Evolutionary conservation across 1,140 invertebrate genomes (phyloP).

Genomic region (Drosophila lini): DNA sequence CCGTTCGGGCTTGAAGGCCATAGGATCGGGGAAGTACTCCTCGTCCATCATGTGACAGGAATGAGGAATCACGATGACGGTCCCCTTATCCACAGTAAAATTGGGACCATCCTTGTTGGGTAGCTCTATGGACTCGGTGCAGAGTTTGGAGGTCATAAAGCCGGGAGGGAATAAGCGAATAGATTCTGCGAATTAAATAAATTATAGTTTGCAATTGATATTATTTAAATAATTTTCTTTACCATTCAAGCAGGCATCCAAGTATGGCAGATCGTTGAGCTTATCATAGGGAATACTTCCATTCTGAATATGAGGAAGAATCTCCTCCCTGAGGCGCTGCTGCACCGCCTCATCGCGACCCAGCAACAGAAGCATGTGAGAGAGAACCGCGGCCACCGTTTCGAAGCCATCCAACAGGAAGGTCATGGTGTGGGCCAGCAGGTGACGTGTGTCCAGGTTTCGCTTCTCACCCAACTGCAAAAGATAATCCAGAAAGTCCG

Average conservation of each 20-base stretch:
- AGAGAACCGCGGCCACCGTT: slow-evolving; percentile 59
- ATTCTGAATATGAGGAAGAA: slow-evolving; percentile 68
- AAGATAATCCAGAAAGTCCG: slow-evolving; percentile 82
- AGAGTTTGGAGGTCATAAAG: slow-evolving; percentile 45
- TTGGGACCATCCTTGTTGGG: slow-evolving; percentile 56
- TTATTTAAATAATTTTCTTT: not conserved
- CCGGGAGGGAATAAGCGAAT: slow-evolving; percentile 57
- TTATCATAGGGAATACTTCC: slow-evolving; percentile 55
- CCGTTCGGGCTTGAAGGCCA: slow-evolving; percentile 90
- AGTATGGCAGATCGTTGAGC: slow-evolving; percentile 56
- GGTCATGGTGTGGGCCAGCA: slow-evolving; percentile 57
- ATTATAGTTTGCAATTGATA: not conserved
- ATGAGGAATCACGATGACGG: slow-evolving; percentile 86
- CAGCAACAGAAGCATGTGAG: slow-evolving; percentile 51
- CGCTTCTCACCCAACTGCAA: slow-evolving; percentile 74
- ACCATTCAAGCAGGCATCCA: slow-evolving; percentile 75
- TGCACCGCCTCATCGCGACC: slow-evolving; percentile 48
- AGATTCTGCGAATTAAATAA: slow-evolving; percentile 34
- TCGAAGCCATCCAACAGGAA: slow-evolving; percentile 77
- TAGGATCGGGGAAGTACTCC: slow-evolving; percentile 88
- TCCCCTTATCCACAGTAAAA: slow-evolving; percentile 81
- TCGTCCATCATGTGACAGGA: slow-evolving; percentile 86
- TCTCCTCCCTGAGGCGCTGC: slow-evolving; percentile 59
- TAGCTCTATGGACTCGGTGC: slow-evolving; percentile 57
- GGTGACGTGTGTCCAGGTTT: slow-evolving; percentile 33